Evolutionary conservation across 2,888 invertebrate species (phyloP).

Genomic region (Bombylius discolor): DNA sequence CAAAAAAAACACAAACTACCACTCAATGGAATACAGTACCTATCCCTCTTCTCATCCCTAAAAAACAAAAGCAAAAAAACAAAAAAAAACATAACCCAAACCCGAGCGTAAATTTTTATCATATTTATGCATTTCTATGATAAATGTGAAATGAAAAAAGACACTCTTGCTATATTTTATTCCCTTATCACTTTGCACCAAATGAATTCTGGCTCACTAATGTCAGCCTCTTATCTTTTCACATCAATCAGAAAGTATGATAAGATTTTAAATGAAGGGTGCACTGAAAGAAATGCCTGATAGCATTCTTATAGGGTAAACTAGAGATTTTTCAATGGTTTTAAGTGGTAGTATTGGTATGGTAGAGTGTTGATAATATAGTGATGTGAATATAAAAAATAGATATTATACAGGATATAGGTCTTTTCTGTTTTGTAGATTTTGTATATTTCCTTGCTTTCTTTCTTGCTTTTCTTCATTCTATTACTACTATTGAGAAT

Average conservation of each 20-base stretch:
- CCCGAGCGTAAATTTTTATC: conserved; percentile 27
- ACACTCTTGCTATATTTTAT: conserved; percentile 37
- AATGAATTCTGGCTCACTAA: conserved; percentile 16
- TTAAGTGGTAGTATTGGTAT: too few species aligned
- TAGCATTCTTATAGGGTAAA: background rate
- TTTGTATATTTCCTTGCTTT: too few species aligned
- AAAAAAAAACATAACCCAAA: background rate
- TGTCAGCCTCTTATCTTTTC: conserved; percentile 31
- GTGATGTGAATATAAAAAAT: too few species aligned
- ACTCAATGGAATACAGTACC: too few species aligned
- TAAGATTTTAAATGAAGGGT: conserved; percentile 36
- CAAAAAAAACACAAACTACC: too few species aligned
- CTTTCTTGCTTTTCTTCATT: too few species aligned
- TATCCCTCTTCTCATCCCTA: too few species aligned
- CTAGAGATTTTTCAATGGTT: too few species aligned
- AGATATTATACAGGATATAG: too few species aligned
- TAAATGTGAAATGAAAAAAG: conserved; percentile 30
- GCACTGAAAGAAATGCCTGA: conserved; percentile 10
- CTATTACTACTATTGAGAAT: too few species aligned
- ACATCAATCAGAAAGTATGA: conserved; percentile 38
- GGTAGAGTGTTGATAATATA: too few species aligned
- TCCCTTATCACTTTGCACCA: conserved; percentile 32
- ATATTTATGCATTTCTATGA: conserved; percentile 31
- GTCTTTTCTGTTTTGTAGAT: too few species aligned
- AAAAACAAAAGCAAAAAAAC: background rate